Evolutionary conservation across 2,888 invertebrate species (phyloP).

Genomic region (Atethmia centrago): DNA sequence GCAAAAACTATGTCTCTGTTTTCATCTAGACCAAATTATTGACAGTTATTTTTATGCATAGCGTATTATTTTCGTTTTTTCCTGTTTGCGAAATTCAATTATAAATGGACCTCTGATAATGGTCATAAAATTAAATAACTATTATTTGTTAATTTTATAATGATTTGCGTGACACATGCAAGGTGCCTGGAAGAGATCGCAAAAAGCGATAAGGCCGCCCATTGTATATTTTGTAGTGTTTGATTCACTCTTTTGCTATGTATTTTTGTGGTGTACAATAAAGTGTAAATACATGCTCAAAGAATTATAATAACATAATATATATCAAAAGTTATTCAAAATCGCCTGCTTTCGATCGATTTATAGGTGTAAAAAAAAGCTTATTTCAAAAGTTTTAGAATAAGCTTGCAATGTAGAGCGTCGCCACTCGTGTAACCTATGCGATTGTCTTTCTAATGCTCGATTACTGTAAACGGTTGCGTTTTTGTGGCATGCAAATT

Average conservation of each 20-base stretch:
- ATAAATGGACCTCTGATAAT: conserved; percentile 27
- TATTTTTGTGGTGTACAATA: too few species aligned
- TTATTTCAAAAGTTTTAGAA: not conserved
- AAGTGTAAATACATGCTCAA: too few species aligned
- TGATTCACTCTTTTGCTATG: too few species aligned
- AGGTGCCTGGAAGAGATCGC: too few species aligned
- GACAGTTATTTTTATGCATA: not conserved
- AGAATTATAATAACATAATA: too few species aligned
- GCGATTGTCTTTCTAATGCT: not conserved
- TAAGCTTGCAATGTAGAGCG: too few species aligned
- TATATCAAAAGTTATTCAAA: too few species aligned
- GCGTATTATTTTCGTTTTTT: not conserved
- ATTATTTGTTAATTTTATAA: not conserved
- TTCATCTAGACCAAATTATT: not conserved
- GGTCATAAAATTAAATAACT: not conserved
- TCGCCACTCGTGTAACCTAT: too few species aligned
- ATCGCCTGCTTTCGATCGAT: not conserved
- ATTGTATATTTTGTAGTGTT: too few species aligned
- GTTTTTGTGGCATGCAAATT: not conserved
- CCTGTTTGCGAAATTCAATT: not conserved
- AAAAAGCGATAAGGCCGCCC: too few species aligned
- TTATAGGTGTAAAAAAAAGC: not conserved
- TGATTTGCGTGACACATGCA: not conserved
- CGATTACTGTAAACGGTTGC: not conserved
- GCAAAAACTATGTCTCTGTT: not conserved